Evolutionary conservation across 2,797 vertebrate genomes (phyloP), one percentile per base, ranked within the genome.

Genomic region (Oryzias sinensis): DNA sequence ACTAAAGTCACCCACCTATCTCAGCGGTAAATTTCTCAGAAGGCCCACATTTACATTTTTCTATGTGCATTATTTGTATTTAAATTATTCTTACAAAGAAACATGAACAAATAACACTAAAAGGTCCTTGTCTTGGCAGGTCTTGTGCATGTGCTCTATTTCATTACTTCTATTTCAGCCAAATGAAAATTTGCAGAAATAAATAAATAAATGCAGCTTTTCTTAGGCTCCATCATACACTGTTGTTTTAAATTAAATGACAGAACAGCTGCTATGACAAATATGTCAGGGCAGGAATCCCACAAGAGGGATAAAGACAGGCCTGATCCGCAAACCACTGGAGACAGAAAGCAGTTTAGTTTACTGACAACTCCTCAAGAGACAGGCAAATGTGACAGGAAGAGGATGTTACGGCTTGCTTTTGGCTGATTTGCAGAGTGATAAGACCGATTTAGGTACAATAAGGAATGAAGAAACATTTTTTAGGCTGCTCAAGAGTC

Each of bases 271-370:
- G 15, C 70, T 74, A 68, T 76, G 76, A 77, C 74, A 79, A 72
- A 56, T 69, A 72, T 83, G 70, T 71, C 42, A 77, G 65, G 52
- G 65, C 63, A 65, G 51, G 59, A 72, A 54, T 20, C 7, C 15
- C n/a, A 29, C 20, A 17, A 37, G 48, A 24, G 57, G 62, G 43
- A 67, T 3, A 4, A 42, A 62, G 61, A 68, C 48, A 14, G 27
- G 17, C 67, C 76, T 74, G 77, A 76, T 86, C 81, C 74, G 74
- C 58, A 72, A 76, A 78, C 69, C 56, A 47, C 59, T 50, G 59
- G 53, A 72, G 66, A 83, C 50, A 61, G 69, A 49, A 49, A 61
- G 51, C 70, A 5, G 55, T 67, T 67, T 16, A 58, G 53, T n/a
- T 63, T 56, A 27, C 45, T 54, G 61, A 50, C 62, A 73, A 71